These are phyloP conservation scores for Cosmia trapezina DNA, from an alignment of 2,888 invertebrate genomes.

Conservation along the genomic window DNA sequence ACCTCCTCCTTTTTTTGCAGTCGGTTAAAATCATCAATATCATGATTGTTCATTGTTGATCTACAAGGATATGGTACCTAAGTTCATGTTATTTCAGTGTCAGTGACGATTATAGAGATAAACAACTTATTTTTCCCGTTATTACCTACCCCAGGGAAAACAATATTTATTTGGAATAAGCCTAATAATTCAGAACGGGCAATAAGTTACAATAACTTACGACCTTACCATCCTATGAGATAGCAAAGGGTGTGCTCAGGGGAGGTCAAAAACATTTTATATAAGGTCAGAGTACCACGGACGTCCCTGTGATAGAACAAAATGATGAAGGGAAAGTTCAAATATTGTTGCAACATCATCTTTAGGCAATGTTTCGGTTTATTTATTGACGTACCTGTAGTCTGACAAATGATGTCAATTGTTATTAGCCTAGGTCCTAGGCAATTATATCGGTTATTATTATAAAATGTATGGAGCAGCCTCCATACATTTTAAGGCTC, in stretches of 20 bases:
- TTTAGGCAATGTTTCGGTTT: neutral
- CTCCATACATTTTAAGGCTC: neutral
- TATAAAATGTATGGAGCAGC: too few relatives aligned
- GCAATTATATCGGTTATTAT: neutral
- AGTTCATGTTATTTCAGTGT: neutral
- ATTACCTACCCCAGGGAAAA: slow-evolving; percentile 10
- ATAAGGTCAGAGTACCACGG: slow-evolving; percentile 8
- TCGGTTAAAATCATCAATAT: neutral
- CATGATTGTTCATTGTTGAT: too few relatives aligned
- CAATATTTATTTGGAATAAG: slow-evolving; percentile 30
- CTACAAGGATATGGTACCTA: neutral
- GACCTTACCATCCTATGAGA: slow-evolving; percentile 14
- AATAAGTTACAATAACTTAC: slow-evolving; percentile 40
- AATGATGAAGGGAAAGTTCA: slow-evolving; percentile 2
- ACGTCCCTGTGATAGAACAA: neutral
- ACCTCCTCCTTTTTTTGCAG: too few relatives aligned
- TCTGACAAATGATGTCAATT: neutral
- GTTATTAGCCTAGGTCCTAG: neutral
- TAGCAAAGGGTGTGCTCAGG: slow-evolving; percentile 12
- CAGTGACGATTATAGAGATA: neutral
- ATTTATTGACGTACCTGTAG: neutral
- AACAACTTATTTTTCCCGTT: neutral
- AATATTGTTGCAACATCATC: neutral
- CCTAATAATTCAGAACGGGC: slow-evolving; percentile 32
- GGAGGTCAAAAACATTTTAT: slow-evolving; percentile 29